Percentiles rank a stretch among this genome's conserved stretches.
Conservation (phyloP, 2,888 invertebrate genomes). For the Argynnis bischoffii region DNA sequence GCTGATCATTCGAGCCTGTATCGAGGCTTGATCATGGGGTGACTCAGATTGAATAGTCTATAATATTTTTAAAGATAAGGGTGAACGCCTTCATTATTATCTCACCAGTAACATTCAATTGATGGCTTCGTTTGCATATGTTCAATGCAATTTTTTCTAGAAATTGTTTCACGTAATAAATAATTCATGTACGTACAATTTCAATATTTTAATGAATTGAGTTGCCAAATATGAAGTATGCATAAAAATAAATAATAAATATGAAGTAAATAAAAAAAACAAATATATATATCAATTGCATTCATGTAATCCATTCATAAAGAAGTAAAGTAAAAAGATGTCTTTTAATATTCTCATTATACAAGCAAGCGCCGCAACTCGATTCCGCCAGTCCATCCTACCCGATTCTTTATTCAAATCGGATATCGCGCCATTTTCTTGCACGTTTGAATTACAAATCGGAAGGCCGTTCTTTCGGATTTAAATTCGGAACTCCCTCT, state of each 20-base stretch:
- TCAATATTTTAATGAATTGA: no score
- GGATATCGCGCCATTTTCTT: slow-evolving; percentile 68
- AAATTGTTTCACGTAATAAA: no score
- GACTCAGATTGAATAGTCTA: slow-evolving; percentile 47
- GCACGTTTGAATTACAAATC: slow-evolving; percentile 79
- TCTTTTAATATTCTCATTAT: slow-evolving; percentile 29
- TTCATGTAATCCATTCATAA: not conserved
- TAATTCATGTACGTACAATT: no score
- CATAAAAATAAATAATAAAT: no score
- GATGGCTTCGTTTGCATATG: slow-evolving; percentile 36
- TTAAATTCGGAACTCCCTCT: slow-evolving; percentile 67
- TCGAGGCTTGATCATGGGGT: slow-evolving; percentile 63
- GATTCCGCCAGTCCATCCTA: slow-evolving; percentile 32
- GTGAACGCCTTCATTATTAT: slow-evolving; percentile 44
- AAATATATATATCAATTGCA: not conserved
- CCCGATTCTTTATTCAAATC: slow-evolving; percentile 69
- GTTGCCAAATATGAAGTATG: no score
- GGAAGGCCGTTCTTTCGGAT: slow-evolving; percentile 71
- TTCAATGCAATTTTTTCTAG: not conserved
- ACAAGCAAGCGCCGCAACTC: slow-evolving; percentile 30
- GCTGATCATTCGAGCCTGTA: slow-evolving; percentile 71
- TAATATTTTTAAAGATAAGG: slow-evolving; percentile 52
- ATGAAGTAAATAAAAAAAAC: no score
- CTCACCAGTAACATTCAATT: slow-evolving; percentile 38
- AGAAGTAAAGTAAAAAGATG: not conserved